These are phyloP conservation scores for Bombus polaris DNA, from an alignment of 1,140 invertebrate genomes.

Conservation along the genomic window DNA sequence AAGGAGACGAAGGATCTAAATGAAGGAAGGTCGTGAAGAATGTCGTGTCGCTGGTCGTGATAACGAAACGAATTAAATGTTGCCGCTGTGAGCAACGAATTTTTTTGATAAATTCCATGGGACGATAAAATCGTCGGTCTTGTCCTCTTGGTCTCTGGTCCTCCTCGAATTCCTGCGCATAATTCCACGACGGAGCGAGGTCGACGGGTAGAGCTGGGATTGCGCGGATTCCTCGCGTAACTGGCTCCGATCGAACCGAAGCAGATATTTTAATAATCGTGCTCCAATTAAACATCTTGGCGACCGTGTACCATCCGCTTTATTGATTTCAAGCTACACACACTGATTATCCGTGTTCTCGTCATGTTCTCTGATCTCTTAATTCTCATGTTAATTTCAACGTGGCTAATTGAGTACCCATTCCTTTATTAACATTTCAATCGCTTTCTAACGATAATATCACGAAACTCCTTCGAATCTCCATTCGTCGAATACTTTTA, in stretches of 20 bases:
- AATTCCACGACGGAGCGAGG: conserved; percentile 39
- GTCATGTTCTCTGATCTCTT: not conserved
- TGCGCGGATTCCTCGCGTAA: conserved; percentile 47
- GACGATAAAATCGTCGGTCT: conserved; percentile 24
- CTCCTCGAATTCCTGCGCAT: conserved; percentile 33
- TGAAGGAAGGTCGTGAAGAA: too few species aligned
- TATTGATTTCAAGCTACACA: not conserved
- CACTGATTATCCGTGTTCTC: not conserved
- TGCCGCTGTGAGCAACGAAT: not conserved
- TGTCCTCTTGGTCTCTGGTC: not conserved
- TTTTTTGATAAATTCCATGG: conserved; percentile 42
- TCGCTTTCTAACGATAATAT: too few species aligned
- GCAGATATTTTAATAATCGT: conserved; percentile 51
- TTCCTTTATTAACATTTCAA: not conserved
- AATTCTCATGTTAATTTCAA: not conserved
- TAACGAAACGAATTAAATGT: conserved; percentile 18
- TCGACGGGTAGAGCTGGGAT: conserved; percentile 33
- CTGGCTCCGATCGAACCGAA: conserved; percentile 46
- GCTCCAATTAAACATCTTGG: conserved; percentile 34
- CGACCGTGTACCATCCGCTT: not conserved
- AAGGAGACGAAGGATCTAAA: not conserved
- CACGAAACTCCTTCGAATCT: too few species aligned
- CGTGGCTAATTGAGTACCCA: accelerated
- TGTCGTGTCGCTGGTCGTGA: not conserved
- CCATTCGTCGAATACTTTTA: too few species aligned